Evolutionary conservation across 2,797 vertebrate species (phyloP), one percentile per base, ranked within the genome.

Genomic region (Melanotaenia trifasciata): DNA sequence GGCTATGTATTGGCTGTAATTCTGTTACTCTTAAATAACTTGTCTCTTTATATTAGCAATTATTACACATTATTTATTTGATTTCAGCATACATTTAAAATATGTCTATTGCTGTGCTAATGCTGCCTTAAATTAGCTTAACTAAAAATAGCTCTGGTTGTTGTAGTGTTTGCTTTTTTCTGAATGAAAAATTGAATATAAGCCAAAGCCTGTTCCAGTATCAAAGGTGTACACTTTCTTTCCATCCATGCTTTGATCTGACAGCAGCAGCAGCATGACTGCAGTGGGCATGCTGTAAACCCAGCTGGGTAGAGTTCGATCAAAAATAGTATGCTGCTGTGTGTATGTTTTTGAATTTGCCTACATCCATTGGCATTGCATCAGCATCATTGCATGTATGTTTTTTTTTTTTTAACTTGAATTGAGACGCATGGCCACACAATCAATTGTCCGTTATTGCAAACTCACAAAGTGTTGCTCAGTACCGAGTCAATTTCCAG

Each of bases 1-100:
- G 32, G 32, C 32, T 33, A 8, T 84, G 83, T 88, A 85, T 74
- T 68, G 70, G 64, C 84, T 81, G 76, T 86, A 90, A 91, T 89
- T 86, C 6, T 2, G 64, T 90, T 90, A 67, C 74, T 75, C 76
- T 66, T 73, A 76, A 85, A 84, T 83, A 84, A 84, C 77, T 61
- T 63, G 76, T 85, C 72, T 73, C 58, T 62, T 64, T 80, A 61
- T 51, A 57, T 84, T 83, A 36, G 70, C 36, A 66, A 68, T 80
- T 76, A 76, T 84, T 83, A 50, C 73, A 24, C 45, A 18, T 67
- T 50, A 50, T 58, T 60, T 11, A 18, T 65, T 57, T 26, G 13
- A 61, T 72, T 67, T 67, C 20, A 12, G 33, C 63, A 50, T 20
- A 0, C 13, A 26, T 51, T 8, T 59, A 63, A 32, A 61, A 59